Evolutionary conservation across 1,140 invertebrate species (phyloP), one percentile per base, ranked within the genome.

Genomic region (Eupeodes corollae): DNA sequence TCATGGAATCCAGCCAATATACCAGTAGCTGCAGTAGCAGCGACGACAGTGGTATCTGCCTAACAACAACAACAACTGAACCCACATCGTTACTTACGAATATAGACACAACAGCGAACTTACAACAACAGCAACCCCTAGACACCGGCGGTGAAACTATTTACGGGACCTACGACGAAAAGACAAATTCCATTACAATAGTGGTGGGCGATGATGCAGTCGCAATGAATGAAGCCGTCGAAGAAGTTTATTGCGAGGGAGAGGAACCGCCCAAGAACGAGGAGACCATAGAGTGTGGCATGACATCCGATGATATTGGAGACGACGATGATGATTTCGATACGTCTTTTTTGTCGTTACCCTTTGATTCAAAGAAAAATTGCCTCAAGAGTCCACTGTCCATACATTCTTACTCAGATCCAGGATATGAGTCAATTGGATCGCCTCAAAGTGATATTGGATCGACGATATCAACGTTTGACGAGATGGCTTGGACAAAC

Each of bases 1-100:
- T 79, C 70, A 57, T 88, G 84, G 85, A 86, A 86, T 61, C 84
- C 83, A 50, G 69, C 83, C 51, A 78, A 81, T 56, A 73, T 78
- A 69, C 51, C 56, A 34, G 63, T 51, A 61, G 68, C 63, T 56
- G 59, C 63, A 63, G 66, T 57, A 59, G 62, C 53, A 42, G 65
- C 51, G 61, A 45, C 43, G 44, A 50, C 16, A 45, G 44, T 40
- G 45, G 42, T 54, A 46, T 6, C 26, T 47, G 19, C 41, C 43
- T 39, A 63, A 62, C 44, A 56, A 52, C 49, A 52, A 47, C 49
- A 56, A 54, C 37, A 47, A 50, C 56, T 26, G 63, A 64, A 56
- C 58, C 54, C 10, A 51, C 54, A 30, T 18, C 53, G 47, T 48
- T 66, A 30, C 52, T 54, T 58, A 61, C 58, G 55, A 48, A 63